Percentiles rank a stretch among this genome's conserved stretches.
Evolutionary conservation across 2,888 invertebrate genomes (phyloP).

Genomic region (Hedya salicella): DNA sequence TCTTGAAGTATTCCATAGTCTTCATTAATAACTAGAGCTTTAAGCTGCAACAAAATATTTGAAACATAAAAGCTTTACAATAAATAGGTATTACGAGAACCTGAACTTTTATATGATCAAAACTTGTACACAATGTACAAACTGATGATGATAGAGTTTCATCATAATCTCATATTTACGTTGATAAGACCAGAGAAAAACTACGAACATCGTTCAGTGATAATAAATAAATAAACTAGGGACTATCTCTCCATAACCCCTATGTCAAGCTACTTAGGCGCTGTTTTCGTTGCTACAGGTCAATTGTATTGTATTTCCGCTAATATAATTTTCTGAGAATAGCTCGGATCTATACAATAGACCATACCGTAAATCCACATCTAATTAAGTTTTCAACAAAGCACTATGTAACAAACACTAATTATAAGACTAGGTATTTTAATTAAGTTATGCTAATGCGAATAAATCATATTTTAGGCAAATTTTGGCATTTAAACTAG

Average conservation of each 20-base stretch:
- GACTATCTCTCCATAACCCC: slow-evolving; percentile 36
- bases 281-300: slow-evolving; percentile 22
- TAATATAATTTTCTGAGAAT: not conserved
- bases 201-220: slow-evolving; percentile 1
- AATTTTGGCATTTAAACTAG: not conserved
- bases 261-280: slow-evolving; percentile 34
- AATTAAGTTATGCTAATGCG: slow-evolving; percentile 31
- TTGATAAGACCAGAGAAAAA: not conserved
- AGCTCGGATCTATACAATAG: not conserved
- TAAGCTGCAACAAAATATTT: slow-evolving; percentile 87
- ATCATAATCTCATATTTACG: not conserved
- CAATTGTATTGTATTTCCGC: not conserved
- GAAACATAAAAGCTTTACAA: too few relatives aligned
- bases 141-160: not conserved
- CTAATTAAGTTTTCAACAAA: slow-evolving; percentile 22
- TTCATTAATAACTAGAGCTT: slow-evolving; percentile 93
- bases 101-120: too few relatives aligned
- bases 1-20: slow-evolving; percentile 90
- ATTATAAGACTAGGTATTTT: slow-evolving; percentile 25
- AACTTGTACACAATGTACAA: slow-evolving; percentile 12
- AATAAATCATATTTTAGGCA: not conserved
- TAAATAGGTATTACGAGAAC: too few relatives aligned
- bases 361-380: too few relatives aligned
- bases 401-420: slow-evolving; percentile 23
- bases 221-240: slow-evolving; percentile 10